A percentile compares a stretch with the other conserved stretches of the same genome.
phyloP scores from a whole-genome alignment of 53 echinoderm and acorn worm species.

The Actinopyga echinites region DNA sequence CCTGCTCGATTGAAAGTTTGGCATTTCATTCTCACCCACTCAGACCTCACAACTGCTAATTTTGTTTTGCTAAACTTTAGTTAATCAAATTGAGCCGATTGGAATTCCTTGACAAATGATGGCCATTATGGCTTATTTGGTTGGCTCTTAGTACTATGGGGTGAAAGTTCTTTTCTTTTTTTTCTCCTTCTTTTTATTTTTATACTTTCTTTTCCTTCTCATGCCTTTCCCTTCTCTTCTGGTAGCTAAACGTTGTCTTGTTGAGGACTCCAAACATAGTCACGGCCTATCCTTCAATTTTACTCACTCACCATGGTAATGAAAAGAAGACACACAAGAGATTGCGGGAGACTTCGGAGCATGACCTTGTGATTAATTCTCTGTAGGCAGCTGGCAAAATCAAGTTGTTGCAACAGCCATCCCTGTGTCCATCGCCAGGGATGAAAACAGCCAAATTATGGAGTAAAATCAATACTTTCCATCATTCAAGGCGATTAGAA shows the following conservation, averaged over 20 bases:
- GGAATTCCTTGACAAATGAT: slow-evolving; percentile 42
- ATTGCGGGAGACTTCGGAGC: slow-evolving; percentile 30
- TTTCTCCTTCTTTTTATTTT: not conserved
- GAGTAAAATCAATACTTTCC: slow-evolving; percentile 43
- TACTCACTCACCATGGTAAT: slow-evolving; percentile 15
- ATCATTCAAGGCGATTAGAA: slow-evolving; percentile 38
- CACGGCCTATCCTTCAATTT: slow-evolving; percentile 33
- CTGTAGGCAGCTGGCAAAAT: slow-evolving; percentile 41
- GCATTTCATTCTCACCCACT: slow-evolving; percentile 32
- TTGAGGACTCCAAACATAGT: not conserved
- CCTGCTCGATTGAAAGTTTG: slow-evolving; percentile 20
- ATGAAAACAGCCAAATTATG: slow-evolving; percentile 47
- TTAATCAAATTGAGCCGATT: slow-evolving; percentile 30
- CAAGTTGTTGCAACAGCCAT: slow-evolving; percentile 45
- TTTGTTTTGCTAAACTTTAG: slow-evolving; percentile 25
- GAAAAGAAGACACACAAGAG: slow-evolving; percentile 11
- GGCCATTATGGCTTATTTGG: slow-evolving; percentile 33
- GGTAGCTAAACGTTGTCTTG: slow-evolving; percentile 3
- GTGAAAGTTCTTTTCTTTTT: slow-evolving; percentile 25
- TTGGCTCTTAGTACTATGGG: slow-evolving; percentile 16
- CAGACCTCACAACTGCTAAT: slow-evolving; percentile 31
- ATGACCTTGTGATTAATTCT: slow-evolving; percentile 47
- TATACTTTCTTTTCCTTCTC: not conserved
- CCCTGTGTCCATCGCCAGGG: slow-evolving; percentile 35
- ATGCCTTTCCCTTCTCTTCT: not conserved